Evolutionary conservation across 2,797 vertebrate species (phyloP).

Genomic region (Sebastes trivittatus): DNA sequence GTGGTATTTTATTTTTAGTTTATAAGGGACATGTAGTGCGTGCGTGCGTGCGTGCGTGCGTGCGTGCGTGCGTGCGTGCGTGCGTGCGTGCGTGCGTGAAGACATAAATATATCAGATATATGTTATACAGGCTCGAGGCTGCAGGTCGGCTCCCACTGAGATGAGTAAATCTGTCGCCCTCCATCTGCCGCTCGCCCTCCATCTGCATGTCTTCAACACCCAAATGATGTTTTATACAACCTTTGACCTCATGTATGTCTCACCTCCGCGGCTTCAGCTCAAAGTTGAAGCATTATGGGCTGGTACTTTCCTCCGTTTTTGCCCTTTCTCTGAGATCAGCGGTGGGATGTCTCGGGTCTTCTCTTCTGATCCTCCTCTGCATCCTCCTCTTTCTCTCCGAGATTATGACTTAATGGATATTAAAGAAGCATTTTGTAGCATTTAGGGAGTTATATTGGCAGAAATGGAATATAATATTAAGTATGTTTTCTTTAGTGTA

Average conservation of each 20-base stretch:
- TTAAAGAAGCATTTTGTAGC: too few species aligned
- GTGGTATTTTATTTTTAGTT: too few species aligned
- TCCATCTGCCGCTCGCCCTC: not conserved
- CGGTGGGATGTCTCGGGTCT: not conserved
- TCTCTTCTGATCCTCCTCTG: slow-evolving; percentile 11
- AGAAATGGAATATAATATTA: too few species aligned
- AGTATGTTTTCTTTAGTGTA: too few species aligned
- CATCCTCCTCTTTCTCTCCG: not conserved
- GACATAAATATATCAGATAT: slow-evolving; percentile 8
- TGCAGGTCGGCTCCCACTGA: slow-evolving; percentile 12
- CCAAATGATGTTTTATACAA: not conserved
- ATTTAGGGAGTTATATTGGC: too few species aligned
- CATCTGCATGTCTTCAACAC: not conserved
- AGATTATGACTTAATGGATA: too few species aligned
- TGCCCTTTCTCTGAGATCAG: not conserved
- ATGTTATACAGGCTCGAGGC: not conserved
- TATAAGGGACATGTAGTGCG: too few species aligned
- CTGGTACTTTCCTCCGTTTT: not conserved
- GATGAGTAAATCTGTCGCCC: not conserved
- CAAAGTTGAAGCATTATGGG: not conserved
- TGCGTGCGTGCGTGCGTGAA: not conserved
- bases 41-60: too few species aligned
- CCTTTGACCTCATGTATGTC: not conserved
- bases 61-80: too few species aligned
- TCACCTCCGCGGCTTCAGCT: not conserved